These are phyloP conservation scores for Leptonema lineaticorne DNA, from an alignment of 1,140 invertebrate species.

Conservation along the genomic window DNA sequence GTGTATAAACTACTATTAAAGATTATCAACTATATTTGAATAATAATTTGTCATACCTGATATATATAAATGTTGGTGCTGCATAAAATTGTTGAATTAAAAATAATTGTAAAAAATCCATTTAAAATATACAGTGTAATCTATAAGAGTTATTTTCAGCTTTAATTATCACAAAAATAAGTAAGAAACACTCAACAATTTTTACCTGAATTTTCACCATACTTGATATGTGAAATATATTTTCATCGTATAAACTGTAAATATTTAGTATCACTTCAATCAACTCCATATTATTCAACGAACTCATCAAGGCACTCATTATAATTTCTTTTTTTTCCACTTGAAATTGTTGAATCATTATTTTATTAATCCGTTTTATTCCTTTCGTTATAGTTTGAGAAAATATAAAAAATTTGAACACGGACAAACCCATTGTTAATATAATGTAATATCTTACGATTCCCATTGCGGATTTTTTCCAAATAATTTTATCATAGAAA, in stretches of 20 bases:
- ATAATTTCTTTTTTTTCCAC: no score
- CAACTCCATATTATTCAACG: no score
- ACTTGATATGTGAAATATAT: neutral
- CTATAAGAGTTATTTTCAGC: no score
- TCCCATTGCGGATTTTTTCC: neutral
- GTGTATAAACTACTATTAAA: neutral
- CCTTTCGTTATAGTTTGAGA: neutral
- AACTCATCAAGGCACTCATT: no score
- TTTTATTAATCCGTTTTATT: neutral
- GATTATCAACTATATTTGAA: neutral
- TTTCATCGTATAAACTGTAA: neutral
- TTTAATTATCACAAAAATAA: no score
- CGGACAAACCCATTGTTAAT: neutral
- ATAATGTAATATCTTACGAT: neutral
- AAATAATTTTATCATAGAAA: neutral
- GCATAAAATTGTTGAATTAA: no score
- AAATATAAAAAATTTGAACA: neutral
- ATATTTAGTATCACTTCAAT: no score
- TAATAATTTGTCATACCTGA: no score
- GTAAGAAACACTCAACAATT: no score
- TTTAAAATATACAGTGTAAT: no score
- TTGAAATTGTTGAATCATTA: neutral
- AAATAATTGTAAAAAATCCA: no score
- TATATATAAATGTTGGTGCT: no score
- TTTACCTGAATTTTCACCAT: neutral